Evolutionary conservation across 2,797 vertebrate genomes (phyloP), one percentile per base, ranked within the genome.

Genomic region (Melopsittacus undulatus): DNA sequence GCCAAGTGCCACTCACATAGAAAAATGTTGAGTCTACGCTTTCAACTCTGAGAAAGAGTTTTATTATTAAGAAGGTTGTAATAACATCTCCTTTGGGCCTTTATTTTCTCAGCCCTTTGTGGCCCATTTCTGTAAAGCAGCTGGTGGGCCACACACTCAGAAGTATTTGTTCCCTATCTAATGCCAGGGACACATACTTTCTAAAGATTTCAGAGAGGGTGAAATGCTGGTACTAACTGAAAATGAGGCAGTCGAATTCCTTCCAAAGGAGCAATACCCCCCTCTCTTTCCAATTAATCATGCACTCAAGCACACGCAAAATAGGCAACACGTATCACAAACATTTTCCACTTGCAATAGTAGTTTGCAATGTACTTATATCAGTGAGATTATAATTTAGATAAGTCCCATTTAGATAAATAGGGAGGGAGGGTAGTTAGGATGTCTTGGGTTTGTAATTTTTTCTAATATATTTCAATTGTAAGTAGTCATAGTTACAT

Each of bases 61-160:
- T 70, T 68, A 32, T 86, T 93, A 70, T 83, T 72, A 54, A 75
- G 64, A 73, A 89, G 52, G 5, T 51, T 81, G 38, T 43, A 88
- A 56, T 22, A 59, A 29, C 56, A 4, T 74, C 51, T 80, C 26
- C 75, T 67, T 73, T 1, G 0, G 11, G 26, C n/a, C 63, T 84
- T 75, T 62, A 40, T 12, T 76, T 66, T 73, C 63, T 59, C 45
- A 66, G n/a, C 3, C 0, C 72, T 34, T 78, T 76, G 66, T 62
- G 38, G 32, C 20, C 5, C 8, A 2, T 75, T 90, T 75, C 54
- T 84, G 24, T 40, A 52, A 82, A 64, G 21, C 26, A 91, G 11
- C 10, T 87, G 62, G 38, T 63, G 49, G 32, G 32, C 72, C 38
- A 46, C 54, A 20, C 10, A 49, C 1, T 8, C 27, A 77, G 4